These are phyloP conservation scores for Podarcis cretensis DNA, from an alignment of 2,113 vertebrate genomes.

Conservation along the genomic window DNA sequence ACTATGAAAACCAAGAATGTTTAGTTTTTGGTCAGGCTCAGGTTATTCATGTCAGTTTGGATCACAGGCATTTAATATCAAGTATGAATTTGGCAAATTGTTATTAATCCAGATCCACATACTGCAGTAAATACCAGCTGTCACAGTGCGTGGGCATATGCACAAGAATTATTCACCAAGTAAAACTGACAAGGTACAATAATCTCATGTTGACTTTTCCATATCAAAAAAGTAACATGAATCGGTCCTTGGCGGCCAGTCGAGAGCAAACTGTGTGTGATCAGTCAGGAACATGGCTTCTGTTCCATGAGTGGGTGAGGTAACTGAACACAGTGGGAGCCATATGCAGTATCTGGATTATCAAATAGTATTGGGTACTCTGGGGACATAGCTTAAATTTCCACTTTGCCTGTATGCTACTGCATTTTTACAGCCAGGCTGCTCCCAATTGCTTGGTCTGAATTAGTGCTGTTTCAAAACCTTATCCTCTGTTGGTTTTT, in stretches of 20 bases:
- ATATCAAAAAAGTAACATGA: not conserved
- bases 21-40: not conserved
- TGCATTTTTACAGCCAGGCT: not conserved
- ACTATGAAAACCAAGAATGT: not conserved
- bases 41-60: conserved; percentile 2
- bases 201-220: not conserved
- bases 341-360: not conserved
- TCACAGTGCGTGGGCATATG: conserved; percentile 13
- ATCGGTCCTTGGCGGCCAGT: not conserved
- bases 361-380: not conserved
- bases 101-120: conserved; percentile 23
- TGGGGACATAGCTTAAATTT: not conserved
- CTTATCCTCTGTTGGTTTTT: no score
- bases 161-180: conserved; percentile 30
- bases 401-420: not conserved
- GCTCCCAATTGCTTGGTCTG: not conserved
- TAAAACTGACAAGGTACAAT: conserved; percentile 23
- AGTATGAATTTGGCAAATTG: conserved; percentile 14
- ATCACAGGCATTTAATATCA: conserved; percentile 4
- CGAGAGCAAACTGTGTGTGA: not conserved
- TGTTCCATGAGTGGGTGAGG: not conserved
- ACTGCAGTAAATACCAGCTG: conserved; percentile 32
- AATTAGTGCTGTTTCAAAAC: not conserved
- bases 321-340: not conserved
- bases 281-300: not conserved